Conservation (phyloP, 2,113 vertebrate species). For the Dicerorhinus sumatrensis region DNA sequence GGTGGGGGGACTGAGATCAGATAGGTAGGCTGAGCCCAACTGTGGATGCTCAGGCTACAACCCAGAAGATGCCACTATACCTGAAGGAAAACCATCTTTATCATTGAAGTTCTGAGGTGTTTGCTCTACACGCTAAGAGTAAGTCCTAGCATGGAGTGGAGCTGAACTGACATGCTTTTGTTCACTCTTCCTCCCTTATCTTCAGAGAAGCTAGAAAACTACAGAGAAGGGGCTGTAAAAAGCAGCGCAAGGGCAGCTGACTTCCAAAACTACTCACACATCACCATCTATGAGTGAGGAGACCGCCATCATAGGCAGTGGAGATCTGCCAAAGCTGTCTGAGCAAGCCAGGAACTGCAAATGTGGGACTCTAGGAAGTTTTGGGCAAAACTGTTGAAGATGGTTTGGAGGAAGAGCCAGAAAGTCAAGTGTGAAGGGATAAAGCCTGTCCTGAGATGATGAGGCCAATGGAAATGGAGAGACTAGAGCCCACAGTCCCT, state of each 20-base stretch:
- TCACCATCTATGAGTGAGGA: not conserved
- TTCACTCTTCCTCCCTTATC: not conserved
- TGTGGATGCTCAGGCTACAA: not conserved
- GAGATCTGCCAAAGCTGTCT: not conserved
- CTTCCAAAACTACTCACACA: not conserved
- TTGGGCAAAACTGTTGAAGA: not conserved
- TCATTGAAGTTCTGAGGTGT: not conserved
- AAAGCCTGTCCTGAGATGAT: not conserved
- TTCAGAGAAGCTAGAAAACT: not conserved
- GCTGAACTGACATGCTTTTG: not conserved
- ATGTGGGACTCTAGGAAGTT: too few relatives aligned
- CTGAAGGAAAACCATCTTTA: not conserved
- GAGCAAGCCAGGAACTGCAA: not conserved
- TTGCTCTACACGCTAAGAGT: not conserved
- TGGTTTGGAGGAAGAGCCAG: not conserved
- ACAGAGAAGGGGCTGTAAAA: not conserved
- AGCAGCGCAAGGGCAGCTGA: not conserved
- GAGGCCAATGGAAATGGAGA: not conserved
- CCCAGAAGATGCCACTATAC: not conserved
- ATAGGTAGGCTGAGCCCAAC: not conserved
- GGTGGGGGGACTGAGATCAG: not conserved
- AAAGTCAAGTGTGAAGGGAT: not conserved
- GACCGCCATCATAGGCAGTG: accelerated
- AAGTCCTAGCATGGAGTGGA: not conserved
- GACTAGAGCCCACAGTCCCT: not conserved